A percentile compares a stretch with the other conserved stretches of the same genome.
Conservation (phyloP, 2,888 invertebrate species). For the Axea sp. region DNA sequence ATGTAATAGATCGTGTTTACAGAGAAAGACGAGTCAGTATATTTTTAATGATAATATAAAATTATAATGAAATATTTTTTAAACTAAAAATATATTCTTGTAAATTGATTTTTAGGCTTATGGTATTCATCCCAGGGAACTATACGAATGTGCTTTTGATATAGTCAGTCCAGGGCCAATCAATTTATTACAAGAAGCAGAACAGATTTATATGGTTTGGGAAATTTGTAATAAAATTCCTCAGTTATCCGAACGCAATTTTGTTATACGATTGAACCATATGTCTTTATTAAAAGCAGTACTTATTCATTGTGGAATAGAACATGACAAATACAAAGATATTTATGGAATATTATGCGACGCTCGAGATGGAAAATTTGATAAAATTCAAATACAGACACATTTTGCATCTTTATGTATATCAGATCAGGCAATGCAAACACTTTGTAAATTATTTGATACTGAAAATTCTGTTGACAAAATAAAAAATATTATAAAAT, state of each 20-base stretch:
- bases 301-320: conserved; percentile 89
- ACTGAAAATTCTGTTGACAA: conserved; percentile 84
- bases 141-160: conserved; percentile 95
- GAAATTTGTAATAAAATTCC: conserved; percentile 87
- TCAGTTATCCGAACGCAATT: conserved; percentile 83
- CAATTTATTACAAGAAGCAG: conserved; percentile 90
- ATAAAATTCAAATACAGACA: conserved; percentile 86
- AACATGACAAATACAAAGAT: conserved; percentile 83
- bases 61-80: neutral
- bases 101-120: conserved; percentile 72
- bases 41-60: neutral
- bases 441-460: conserved; percentile 84
- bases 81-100: neutral
- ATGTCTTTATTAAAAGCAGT: conserved; percentile 87
- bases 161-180: conserved; percentile 89
- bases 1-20: conserved; percentile 92
- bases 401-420: conserved; percentile 85
- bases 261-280: conserved; percentile 89
- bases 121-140: conserved; percentile 93
- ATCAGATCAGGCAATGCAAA: conserved; percentile 84
- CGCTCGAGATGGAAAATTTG: conserved; percentile 82
- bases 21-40: conserved; percentile 86
- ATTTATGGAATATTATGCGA: conserved; percentile 80
- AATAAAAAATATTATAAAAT: conserved; percentile 82
- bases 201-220: conserved; percentile 88